Base-by-base conservation (phyloP, 1,140 invertebrate genomes). In the Marisa cornuarietis region DNA sequence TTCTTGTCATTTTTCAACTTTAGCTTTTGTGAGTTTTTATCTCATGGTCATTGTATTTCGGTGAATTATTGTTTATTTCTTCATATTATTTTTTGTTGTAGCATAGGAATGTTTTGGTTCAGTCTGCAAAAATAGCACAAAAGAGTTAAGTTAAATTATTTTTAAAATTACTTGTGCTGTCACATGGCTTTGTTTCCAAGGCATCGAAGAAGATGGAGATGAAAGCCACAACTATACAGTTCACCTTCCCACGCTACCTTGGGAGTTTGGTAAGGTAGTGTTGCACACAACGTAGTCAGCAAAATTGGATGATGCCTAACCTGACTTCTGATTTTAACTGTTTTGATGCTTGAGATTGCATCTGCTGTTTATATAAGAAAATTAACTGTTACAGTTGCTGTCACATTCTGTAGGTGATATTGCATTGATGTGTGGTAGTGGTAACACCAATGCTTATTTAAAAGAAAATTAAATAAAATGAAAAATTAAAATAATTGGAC, bases 101-200 rank as follows among this genome's bases (percentile, higher is more conserved):
- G 16, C 22, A 49, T 31, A 31, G 0, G 31, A 49, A 49, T 42
- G 5, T 69, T 7, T 69, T 49, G 14, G n/a, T 24, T n/a, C 42
- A n/a, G 24, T 69, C 8, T 69, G 10, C 18, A 16, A 24, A 69
- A 14, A 22, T 69, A 69, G 66, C 66, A 69, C 66, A 20, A 42
- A 69, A 42, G 24, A 6, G 11, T 6, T 42, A 42, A 42, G 31
- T 42, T 42, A 42, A 42, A 42, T 58, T 31, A n/a, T 31, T 62
- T 62, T 14, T 14, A 16, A 22, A 52, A 74, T 26, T 72, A 66
- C 61, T 63, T 82, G 24, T 75, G 72, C 14, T 63, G 58, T 73
- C 76, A 78, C 61, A 24, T 73, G 66, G 68, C 61, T 78, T 26
- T 81, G 71, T 69, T 76, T 79, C 42, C 51, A 66, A 80, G 79